Percentiles rank a stretch among this genome's conserved stretches.
Conservation (phyloP, 1,140 invertebrate species). For the Copidosoma floridanum region DNA sequence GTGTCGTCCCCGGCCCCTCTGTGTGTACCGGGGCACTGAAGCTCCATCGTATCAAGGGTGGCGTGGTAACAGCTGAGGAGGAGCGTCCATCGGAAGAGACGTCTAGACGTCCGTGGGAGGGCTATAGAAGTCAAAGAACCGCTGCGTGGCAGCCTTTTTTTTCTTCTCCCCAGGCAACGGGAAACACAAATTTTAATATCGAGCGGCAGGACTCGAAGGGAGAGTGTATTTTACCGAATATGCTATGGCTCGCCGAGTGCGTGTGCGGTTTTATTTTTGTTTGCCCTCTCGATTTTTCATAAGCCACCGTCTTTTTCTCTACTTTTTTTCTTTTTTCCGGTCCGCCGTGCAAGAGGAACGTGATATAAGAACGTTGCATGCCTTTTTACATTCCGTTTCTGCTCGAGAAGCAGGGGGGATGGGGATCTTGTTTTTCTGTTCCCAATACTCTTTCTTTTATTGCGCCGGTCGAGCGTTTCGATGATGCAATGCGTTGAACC, state of each 20-base stretch:
- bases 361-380: too few species aligned
- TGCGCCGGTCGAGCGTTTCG: background rate
- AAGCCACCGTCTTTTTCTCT: too few species aligned
- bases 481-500: too few species aligned
- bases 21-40: slow-evolving; percentile 5
- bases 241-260: too few species aligned
- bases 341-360: too few species aligned
- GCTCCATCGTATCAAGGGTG: slow-evolving; percentile 22
- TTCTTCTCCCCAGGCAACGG: slow-evolving; percentile 18
- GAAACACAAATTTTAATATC: slow-evolving; percentile 39
- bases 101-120: slow-evolving; percentile 27
- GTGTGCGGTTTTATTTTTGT: slow-evolving; percentile 21
- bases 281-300: too few species aligned
- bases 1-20: background rate
- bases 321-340: too few species aligned
- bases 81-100: slow-evolving; percentile 12
- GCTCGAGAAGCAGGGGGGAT: background rate
- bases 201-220: background rate
- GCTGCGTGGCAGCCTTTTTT: too few species aligned
- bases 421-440: background rate
- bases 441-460: slow-evolving; percentile 4
- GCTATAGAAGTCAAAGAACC: slow-evolving; percentile 14
- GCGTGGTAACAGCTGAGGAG: slow-evolving; percentile 8
- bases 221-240: slow-evolving; percentile 19
- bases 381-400: too few species aligned